Evolutionary conservation across 2,797 vertebrate genomes (phyloP).

Genomic region (Mus spretus): DNA sequence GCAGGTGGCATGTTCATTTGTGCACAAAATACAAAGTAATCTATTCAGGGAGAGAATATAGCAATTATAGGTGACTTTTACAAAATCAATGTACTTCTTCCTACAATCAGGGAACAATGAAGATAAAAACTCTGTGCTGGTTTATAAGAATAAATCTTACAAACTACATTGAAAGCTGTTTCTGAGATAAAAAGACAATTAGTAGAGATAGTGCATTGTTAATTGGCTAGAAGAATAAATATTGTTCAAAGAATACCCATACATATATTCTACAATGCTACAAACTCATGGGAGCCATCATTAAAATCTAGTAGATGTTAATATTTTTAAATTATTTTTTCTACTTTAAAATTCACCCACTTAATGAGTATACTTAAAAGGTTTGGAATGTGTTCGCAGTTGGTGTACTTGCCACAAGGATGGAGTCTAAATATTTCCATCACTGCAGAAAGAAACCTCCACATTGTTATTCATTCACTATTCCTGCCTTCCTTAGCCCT

Average conservation of each 20-base stretch:
- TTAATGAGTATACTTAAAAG: background rate
- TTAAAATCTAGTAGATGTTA: background rate
- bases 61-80: conserved; percentile 14
- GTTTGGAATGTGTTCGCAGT: background rate
- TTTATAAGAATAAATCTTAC: background rate
- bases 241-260: background rate
- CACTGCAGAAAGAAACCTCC: background rate
- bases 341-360: background rate
- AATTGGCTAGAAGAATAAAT: background rate
- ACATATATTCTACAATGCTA: background rate
- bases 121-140: background rate
- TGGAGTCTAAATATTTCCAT: background rate
- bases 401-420: background rate
- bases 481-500: background rate
- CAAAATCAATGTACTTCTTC: background rate
- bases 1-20: background rate
- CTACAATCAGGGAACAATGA: background rate
- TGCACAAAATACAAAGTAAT: conserved; percentile 16
- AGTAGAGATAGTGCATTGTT: background rate
- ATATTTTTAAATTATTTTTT: background rate
- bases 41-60: background rate
- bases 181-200: background rate
- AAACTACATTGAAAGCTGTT: background rate
- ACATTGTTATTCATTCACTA: background rate
- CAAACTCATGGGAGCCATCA: background rate